Evolutionary conservation across 2,888 invertebrate genomes (phyloP).

Genomic region (Apamea anceps): DNA sequence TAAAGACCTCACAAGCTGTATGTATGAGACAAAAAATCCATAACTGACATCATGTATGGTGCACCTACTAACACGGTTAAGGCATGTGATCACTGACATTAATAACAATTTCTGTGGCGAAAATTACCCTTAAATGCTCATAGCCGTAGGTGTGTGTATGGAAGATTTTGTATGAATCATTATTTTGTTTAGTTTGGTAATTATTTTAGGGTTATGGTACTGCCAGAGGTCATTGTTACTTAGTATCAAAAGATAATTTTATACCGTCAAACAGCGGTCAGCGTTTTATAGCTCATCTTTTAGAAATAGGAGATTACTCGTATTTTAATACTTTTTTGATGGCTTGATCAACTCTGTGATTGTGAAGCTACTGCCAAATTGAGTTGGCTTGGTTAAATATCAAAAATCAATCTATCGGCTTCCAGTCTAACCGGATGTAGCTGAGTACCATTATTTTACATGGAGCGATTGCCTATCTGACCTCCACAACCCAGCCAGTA

Average conservation of each 20-base stretch:
- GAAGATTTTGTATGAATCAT: conserved; percentile 42
- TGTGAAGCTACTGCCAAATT: background rate
- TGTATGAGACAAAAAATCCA: conserved; percentile 20
- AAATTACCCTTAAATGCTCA: conserved; percentile 64
- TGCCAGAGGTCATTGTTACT: background rate
- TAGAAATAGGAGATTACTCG: too few relatives aligned
- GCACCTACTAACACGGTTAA: conserved; percentile 49
- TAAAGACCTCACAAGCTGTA: conserved; percentile 47
- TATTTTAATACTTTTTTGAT: background rate
- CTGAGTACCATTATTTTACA: too few relatives aligned
- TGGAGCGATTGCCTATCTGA: too few relatives aligned
- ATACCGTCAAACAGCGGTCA: background rate
- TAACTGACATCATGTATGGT: conserved; percentile 44
- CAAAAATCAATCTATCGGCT: background rate
- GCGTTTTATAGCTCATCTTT: background rate
- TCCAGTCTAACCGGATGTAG: too few relatives aligned
- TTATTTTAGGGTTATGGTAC: conserved; percentile 27
- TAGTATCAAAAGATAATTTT: background rate
- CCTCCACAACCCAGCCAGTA: too few relatives aligned
- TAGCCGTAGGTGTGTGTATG: conserved; percentile 54
- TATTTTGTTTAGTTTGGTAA: conserved; percentile 21
- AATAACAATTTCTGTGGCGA: conserved; percentile 57
- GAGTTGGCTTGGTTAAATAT: background rate
- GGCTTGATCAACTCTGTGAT: background rate
- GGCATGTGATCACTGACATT: conserved; percentile 48